Base-by-base conservation (phyloP, 2,797 vertebrate species). In the Chloroceryle inda region DNA sequence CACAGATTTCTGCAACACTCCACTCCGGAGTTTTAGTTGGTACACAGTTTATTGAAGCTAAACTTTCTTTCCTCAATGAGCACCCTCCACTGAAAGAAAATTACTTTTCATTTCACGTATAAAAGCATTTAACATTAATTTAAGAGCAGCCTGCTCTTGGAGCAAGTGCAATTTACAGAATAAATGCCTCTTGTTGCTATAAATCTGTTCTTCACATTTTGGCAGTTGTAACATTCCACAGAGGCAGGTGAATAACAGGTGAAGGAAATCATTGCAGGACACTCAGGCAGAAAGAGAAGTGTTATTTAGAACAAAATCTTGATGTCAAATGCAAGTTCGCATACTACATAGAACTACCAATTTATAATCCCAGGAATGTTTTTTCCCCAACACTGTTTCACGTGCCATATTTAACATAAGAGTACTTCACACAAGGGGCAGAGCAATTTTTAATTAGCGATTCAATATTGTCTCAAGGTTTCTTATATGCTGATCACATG, bases 161-260 rank as follows among this genome's bases (percentile, higher is more conserved):
- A 93, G 58, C 47, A 92, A 92, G 56, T 38, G 27, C 21, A 88
- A 84, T 67, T 88, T 66, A 78, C 59, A 74, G 59, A 75, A 91
- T 69, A 85, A 27, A 85, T 68, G 82, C 85, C 12, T 88, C 74
- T 35, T 61, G 7, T 47, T 81, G 80, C 66, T 66, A 55, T 77
- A 86, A 88, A 91, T 88, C 69, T 73, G 35, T 35, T 79, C 78
- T 87, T 73, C 53, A 56, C 61, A 74, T 77, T 56, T 83, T 5
- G 83, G 73, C 75, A 49, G 31, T 21, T 89, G 58, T 67, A 80
- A 61, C 53, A 33, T 33, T 89, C 64, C 69, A 79, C 2, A 61
- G 55, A 87, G 91, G 89, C 68, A 96, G 78, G 38, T 59, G 78
- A 90, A 83, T 94, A 91, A 56, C 26, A 88, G 40, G 29, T 87